Conservation (phyloP, 2,888 invertebrate genomes). For the Penaeus monodon region DNA sequence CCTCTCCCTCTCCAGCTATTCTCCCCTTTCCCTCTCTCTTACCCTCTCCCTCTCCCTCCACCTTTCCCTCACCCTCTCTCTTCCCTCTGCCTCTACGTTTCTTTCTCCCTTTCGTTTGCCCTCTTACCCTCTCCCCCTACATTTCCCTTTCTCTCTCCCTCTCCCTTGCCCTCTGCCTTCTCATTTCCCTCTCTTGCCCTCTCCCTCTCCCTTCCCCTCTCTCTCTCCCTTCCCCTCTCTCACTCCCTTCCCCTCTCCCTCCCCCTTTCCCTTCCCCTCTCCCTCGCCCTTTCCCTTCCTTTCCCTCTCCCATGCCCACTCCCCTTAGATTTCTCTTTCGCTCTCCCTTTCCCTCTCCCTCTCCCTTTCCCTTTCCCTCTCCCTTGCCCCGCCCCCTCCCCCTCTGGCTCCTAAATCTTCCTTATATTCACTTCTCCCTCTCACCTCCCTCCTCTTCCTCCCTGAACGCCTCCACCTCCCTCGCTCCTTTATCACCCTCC, state of each 20-base stretch:
- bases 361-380: neutral
- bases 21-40: neutral
- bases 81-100: neutral
- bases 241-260: conserved; percentile 2
- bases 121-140: neutral
- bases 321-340: neutral
- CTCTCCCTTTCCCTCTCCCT: neutral
- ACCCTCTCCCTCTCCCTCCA: neutral
- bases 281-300: neutral
- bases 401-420: neutral
- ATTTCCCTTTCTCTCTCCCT: conserved; percentile 24
- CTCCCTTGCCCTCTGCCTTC: neutral
- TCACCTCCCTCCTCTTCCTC: neutral
- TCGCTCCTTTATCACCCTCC: neutral
- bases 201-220: neutral
- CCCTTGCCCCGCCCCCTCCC: too few species aligned
- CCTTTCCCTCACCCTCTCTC: neutral
- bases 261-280: conserved; percentile 2
- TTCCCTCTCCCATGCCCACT: neutral
- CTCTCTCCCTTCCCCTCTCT: neutral
- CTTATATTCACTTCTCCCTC: neutral
- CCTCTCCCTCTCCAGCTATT: too few species aligned
- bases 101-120: neutral
- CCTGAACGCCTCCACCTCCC: neutral
- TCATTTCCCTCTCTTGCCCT: neutral